A percentile compares a stretch with the other conserved stretches of the same genome.
These are phyloP conservation scores for Drosophila conformis DNA, from an alignment of 2,888 invertebrate genomes.

Conservation along the genomic window DNA sequence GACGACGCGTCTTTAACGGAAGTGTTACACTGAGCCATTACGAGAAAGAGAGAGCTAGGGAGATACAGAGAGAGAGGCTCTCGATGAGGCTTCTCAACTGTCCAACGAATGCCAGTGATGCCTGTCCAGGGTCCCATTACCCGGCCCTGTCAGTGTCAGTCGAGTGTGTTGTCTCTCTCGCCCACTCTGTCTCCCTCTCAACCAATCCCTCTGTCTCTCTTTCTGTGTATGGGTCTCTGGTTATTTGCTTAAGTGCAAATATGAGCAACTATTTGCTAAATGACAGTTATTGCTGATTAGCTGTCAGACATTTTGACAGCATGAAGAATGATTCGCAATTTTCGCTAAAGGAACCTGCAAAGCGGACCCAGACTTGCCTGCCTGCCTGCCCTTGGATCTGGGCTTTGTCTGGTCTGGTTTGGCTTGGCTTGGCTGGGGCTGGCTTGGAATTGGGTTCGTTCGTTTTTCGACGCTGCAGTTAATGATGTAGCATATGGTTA, in stretches of 20 bases:
- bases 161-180: constrained; percentile 12
- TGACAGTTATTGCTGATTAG: constrained; percentile 82
- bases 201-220: neutral
- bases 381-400: constrained; percentile 3
- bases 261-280: constrained; percentile 82
- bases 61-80: constrained; percentile 30
- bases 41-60: neutral
- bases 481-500: constrained; percentile 78
- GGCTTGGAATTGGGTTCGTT: constrained; percentile 1
- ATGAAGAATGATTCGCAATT: constrained; percentile 77
- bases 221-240: constrained; percentile 42
- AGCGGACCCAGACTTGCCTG: constrained; percentile 9
- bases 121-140: constrained; percentile 58
- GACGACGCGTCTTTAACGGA: constrained; percentile 72
- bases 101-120: constrained; percentile 44
- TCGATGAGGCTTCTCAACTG: constrained; percentile 42
- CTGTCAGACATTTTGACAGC: constrained; percentile 81
- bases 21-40: constrained; percentile 75
- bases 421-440: neutral
- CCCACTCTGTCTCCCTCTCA: constrained; percentile 5
- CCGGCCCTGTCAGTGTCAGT: constrained; percentile 68
- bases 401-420: neutral
- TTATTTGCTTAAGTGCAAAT: constrained; percentile 82
- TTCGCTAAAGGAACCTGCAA: constrained; percentile 54
- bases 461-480: constrained; percentile 51